Percentiles rank a stretch among this genome's conserved stretches.
These are phyloP conservation scores for Nephila pilipes DNA, from an alignment of 1,140 invertebrate species.

Conservation along the genomic window DNA sequence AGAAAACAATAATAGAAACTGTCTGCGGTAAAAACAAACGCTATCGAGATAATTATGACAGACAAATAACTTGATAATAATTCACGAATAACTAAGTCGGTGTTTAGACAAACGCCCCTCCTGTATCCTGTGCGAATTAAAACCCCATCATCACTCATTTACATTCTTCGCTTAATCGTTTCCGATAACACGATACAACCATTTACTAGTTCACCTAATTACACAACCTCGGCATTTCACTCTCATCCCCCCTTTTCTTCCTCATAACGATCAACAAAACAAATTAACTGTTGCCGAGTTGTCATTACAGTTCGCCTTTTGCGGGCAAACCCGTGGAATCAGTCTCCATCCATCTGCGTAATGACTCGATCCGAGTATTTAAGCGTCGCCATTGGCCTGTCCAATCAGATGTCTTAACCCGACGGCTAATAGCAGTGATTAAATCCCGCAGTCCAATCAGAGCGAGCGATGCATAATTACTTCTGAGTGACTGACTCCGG, in stretches of 20 bases:
- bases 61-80: neutral
- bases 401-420: conserved; percentile 8
- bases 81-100: neutral
- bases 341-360: conserved; percentile 33
- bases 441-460: conserved; percentile 68
- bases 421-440: conserved; percentile 73
- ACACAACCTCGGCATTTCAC: neutral
- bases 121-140: neutral
- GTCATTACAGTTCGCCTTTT: neutral
- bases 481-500: conserved; percentile 62
- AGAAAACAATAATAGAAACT: no score
- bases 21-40: no score
- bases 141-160: conserved; percentile 1
- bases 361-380: conserved; percentile 37
- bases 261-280: conserved; percentile 5
- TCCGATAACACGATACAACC: neutral
- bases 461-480: conserved; percentile 68
- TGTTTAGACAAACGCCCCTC: neutral
- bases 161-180: conserved; percentile 21
- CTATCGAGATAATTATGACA: no score
- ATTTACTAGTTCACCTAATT: conserved; percentile 30
- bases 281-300: conserved; percentile 33
- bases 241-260: neutral
- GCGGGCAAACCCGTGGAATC: neutral
- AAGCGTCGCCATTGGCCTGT: neutral